These are phyloP conservation scores for Craterocephalus amniculus DNA, from an alignment of 2,797 vertebrate genomes.

Conservation along the genomic window DNA sequence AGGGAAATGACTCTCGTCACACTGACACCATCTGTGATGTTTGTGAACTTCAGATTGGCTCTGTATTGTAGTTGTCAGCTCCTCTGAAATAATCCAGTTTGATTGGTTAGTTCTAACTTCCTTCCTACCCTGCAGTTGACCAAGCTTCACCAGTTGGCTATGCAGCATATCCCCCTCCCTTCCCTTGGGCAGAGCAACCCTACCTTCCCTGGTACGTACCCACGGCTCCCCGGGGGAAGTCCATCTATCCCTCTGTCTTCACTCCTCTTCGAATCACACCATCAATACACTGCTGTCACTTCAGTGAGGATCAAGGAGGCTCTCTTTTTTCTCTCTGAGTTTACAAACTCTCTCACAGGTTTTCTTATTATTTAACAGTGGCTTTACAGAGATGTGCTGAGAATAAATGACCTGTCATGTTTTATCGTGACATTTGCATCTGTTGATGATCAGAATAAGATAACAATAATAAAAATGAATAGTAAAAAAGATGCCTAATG, in stretches of 20 bases:
- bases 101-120: constrained; percentile 99
- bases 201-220: constrained; percentile 99
- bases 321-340: constrained; percentile 58
- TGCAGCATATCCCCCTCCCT: constrained; percentile 98
- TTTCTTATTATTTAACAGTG: constrained; percentile 16
- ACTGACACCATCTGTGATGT: constrained; percentile 74
- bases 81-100: constrained; percentile 96
- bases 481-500: constrained; percentile 8
- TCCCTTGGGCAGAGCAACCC: constrained; percentile 99
- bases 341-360: constrained; percentile 46
- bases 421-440: constrained; percentile 18
- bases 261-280: constrained; percentile 77
- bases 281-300: constrained; percentile 69
- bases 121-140: constrained; percentile 99
- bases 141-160: constrained; percentile 99
- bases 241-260: constrained; percentile 87
- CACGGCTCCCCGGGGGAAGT: constrained; percentile 90
- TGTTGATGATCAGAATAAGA: constrained; percentile 21
- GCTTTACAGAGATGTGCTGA: constrained; percentile 13
- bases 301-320: constrained; percentile 62
- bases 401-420: neutral
- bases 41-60: constrained; percentile 81
- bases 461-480: constrained; percentile 10
- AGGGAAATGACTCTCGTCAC: constrained; percentile 58
- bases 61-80: constrained; percentile 89